Evolutionary conservation across 53 echinoderm and acorn worm genomes (phyloP), one percentile per base, ranked within the genome.

Genomic region (Glandiceps talaboti): DNA sequence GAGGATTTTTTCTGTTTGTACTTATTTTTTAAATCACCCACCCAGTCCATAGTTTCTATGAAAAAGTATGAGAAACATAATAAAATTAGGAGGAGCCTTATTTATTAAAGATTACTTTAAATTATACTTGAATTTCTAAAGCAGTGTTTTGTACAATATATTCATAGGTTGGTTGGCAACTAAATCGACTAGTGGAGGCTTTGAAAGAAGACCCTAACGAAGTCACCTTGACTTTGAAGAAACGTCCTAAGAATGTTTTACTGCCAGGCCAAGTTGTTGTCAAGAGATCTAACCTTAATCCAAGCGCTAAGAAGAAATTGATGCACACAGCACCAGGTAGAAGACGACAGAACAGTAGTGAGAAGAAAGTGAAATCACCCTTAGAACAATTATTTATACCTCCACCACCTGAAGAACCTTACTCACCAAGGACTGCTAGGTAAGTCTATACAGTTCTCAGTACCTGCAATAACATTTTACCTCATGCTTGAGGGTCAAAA

Each of bases 81-180:
- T n/a, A n/a, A n/a, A n/a, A n/a, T n/a, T n/a, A n/a, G n/a, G n/a
- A n/a, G n/a, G n/a, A n/a, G n/a, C n/a, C n/a, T n/a, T n/a, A n/a
- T n/a, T n/a, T n/a, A n/a, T n/a, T n/a, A n/a, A n/a, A n/a, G n/a
- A n/a, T n/a, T n/a, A n/a, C n/a, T n/a, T n/a, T n/a, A n/a, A n/a
- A n/a, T n/a, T n/a, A n/a, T n/a, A n/a, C n/a, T n/a, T n/a, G n/a
- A n/a, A n/a, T n/a, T n/a, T n/a, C n/a, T n/a, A n/a, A n/a, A n/a
- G n/a, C n/a, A n/a, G n/a, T n/a, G n/a, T n/a, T n/a, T n/a, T n/a
- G n/a, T 45, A 45, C 64, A 12, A 45, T 45, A 6, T 45, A 12
- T 45, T 20, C 6, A 45, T 79, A 96, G 97, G 88, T 96, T 82
- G 89, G 90, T 72, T 96, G 97, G 97, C 87, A 91, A 31, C 97